Conservation (phyloP, 2,888 invertebrate species). For the Tetragnatha montana region DNA sequence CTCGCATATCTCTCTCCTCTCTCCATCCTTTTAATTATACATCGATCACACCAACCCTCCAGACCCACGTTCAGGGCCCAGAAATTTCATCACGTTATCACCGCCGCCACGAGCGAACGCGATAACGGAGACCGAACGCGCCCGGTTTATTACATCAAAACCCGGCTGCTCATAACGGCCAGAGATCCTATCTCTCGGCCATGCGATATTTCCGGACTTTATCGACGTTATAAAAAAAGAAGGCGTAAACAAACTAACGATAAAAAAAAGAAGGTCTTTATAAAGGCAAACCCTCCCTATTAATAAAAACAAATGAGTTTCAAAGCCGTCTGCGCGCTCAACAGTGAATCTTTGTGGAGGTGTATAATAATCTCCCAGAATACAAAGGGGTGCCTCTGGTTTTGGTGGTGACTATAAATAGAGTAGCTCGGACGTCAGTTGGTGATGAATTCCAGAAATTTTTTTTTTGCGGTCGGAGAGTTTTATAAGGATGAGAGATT, state of each 20-base stretch:
- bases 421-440: neutral
- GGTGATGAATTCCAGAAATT: neutral
- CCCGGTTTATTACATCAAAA: no score
- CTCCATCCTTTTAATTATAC: neutral
- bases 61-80: neutral
- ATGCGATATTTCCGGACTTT: neutral
- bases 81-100: neutral
- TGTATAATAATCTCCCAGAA: neutral
- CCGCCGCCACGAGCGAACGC: neutral
- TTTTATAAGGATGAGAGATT: neutral
- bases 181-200: neutral
- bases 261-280: neutral
- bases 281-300: conserved; percentile 9
- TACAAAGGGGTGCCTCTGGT: neutral
- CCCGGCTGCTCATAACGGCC: neutral
- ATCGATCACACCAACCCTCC: neutral
- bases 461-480: neutral
- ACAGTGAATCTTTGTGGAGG: conserved; percentile 6
- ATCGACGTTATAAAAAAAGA: neutral
- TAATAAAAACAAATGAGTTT: conserved; percentile 56
- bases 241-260: neutral
- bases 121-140: neutral
- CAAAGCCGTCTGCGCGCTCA: neutral
- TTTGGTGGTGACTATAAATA: neutral
- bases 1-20: neutral